Conservation (phyloP, 2,113 vertebrate genomes). For the Procavia capensis region DNA sequence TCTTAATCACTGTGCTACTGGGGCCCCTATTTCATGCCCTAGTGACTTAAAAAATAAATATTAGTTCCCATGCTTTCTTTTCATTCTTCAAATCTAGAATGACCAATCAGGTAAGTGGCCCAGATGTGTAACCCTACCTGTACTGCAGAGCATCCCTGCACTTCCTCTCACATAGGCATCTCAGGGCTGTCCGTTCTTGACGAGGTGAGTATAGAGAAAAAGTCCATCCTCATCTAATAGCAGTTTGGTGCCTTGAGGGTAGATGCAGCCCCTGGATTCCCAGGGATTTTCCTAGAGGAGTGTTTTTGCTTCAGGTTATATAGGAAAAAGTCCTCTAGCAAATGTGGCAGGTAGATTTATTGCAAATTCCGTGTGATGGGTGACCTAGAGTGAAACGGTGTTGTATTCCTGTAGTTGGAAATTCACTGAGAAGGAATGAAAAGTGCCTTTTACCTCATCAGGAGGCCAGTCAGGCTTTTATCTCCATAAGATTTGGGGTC, state of each 20-base stretch:
- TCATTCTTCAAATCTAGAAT: not conserved
- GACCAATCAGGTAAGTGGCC: not conserved
- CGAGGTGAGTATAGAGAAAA: not conserved
- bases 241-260: not conserved
- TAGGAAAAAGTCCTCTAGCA: constrained; percentile 55
- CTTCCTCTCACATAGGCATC: not conserved
- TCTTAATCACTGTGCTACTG: not conserved
- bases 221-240: constrained; percentile 14
- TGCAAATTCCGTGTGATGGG: constrained; percentile 49
- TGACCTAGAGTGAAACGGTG: constrained; percentile 55
- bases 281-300: constrained; percentile 45
- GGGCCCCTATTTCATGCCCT: not conserved
- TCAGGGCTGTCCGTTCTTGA: not conserved
- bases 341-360: constrained; percentile 51
- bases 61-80: not conserved
- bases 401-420: constrained; percentile 11
- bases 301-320: constrained; percentile 53
- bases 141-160: not conserved
- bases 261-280: constrained; percentile 1
- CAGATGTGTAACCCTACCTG: not conserved
- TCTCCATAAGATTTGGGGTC: not conserved
- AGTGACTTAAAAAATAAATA: not conserved
- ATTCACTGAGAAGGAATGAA: constrained; percentile 44
- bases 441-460: constrained; percentile 47
- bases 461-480: not conserved